Conservation (phyloP, 2,888 invertebrate genomes). For the Drosophila peninsularis region DNA sequence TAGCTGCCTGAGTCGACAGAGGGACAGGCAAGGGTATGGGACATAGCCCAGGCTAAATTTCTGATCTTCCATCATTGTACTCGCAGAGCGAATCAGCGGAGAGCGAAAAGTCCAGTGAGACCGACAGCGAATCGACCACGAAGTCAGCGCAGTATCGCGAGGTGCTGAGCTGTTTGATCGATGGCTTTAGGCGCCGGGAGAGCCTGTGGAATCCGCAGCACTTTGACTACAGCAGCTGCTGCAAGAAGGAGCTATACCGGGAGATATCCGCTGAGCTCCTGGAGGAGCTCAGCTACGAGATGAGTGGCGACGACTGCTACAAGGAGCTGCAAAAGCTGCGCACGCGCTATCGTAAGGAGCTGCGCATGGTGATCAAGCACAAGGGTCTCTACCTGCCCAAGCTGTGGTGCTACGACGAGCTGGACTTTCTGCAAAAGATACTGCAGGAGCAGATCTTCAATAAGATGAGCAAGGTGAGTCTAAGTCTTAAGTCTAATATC, state of each 20-base stretch:
- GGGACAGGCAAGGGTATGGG: neutral
- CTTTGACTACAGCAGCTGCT: constrained; percentile 61
- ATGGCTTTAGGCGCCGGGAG: constrained; percentile 65
- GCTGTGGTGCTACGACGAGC: constrained; percentile 81
- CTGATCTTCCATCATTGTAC: too few relatives aligned
- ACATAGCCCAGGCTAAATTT: neutral
- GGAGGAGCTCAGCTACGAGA: constrained; percentile 61
- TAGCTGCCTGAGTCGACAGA: neutral
- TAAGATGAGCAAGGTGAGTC: constrained; percentile 70
- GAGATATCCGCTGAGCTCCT: constrained; percentile 64
- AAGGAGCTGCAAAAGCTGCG: constrained; percentile 77
- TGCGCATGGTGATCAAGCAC: constrained; percentile 72
- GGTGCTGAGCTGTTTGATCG: constrained; percentile 71
- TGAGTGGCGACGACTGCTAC: constrained; percentile 69
- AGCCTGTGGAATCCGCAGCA: constrained; percentile 78
- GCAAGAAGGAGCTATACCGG: constrained; percentile 61
- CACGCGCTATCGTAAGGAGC: constrained; percentile 78
- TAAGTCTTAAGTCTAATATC: too few relatives aligned
- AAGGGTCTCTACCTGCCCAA: constrained; percentile 80
- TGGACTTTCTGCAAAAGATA: constrained; percentile 76
- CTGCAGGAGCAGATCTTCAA: constrained; percentile 74
- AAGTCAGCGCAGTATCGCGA: constrained; percentile 67
- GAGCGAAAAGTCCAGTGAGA: constrained; percentile 67
- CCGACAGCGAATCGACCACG: constrained; percentile 62
- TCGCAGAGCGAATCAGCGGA: constrained; percentile 50